phyloP scores from a whole-genome alignment of 2,888 invertebrate genomes.

The Drosophila melanosoma region DNA sequence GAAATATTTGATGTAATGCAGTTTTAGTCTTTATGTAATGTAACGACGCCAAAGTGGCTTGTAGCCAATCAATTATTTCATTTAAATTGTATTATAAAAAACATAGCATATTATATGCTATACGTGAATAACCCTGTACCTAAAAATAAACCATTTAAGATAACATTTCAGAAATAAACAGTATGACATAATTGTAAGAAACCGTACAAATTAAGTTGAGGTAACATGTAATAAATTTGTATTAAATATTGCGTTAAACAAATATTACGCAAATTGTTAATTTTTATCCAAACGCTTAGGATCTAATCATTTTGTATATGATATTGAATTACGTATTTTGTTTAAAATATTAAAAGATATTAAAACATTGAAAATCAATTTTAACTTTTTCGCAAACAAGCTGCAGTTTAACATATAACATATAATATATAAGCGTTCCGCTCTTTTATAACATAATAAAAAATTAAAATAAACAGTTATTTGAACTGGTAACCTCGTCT shows the following conservation, averaged over 20 bases:
- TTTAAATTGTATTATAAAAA: not conserved
- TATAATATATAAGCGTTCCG: not conserved
- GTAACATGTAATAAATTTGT: not conserved
- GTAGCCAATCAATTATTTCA: conserved; percentile 29
- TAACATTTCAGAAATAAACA: conserved; percentile 3
- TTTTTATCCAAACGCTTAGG: not conserved
- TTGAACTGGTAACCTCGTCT: too few relatives aligned
- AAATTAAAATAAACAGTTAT: not conserved
- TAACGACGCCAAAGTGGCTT: conserved; percentile 41
- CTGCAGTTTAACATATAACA: not conserved
- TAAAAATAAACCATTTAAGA: not conserved
- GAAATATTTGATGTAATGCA: not conserved
- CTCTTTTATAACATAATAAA: not conserved
- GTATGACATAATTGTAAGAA: conserved; percentile 20
- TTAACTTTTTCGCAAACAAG: too few relatives aligned
- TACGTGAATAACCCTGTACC: conserved; percentile 3
- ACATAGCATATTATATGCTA: not conserved
- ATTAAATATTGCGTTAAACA: not conserved
- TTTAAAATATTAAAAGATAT: not conserved
- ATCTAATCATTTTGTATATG: not conserved
- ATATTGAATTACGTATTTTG: not conserved
- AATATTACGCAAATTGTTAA: not conserved
- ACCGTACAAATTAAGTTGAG: conserved; percentile 12
- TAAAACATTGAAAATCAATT: not conserved
- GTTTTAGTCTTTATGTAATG: not conserved